Percentiles rank a stretch among this genome's conserved stretches.
phyloP scores from a whole-genome alignment of 2,113 vertebrate species.

The Gymnocephalus cernua region DNA sequence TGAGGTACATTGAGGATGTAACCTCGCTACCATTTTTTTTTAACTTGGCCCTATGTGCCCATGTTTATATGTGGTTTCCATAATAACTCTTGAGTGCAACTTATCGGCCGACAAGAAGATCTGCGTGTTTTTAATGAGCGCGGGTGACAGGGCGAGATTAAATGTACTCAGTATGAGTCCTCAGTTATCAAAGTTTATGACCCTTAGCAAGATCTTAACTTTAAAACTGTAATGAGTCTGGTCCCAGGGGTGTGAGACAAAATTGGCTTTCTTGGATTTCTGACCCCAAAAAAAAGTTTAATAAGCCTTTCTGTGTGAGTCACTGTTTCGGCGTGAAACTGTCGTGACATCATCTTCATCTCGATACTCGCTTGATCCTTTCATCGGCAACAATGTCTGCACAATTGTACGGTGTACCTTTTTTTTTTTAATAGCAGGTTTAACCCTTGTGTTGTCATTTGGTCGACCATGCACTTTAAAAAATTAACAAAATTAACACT shows the following conservation, averaged over 20 bases:
- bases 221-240: constrained; percentile 42
- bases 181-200: constrained; percentile 24
- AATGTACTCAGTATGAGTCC: constrained; percentile 16
- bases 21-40: neutral
- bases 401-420: no score
- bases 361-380: no score
- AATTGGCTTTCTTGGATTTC: neutral
- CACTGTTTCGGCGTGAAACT: neutral
- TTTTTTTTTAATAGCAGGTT: no score
- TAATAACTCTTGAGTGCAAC: constrained; percentile 6
- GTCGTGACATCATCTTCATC: no score
- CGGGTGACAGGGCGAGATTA: constrained; percentile 28
- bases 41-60: neutral
- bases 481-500: no score
- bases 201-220: neutral
- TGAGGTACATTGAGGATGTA: neutral
- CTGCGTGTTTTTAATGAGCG: constrained; percentile 51
- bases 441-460: no score
- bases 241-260: neutral
- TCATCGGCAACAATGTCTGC: no score
- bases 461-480: no score
- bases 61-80: constrained; percentile 17
- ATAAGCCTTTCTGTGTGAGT: neutral
- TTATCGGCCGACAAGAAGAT: constrained; percentile 28
- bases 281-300: neutral